phyloP scores from a whole-genome alignment of 1,140 invertebrate species.

The Sinonovacula constricta region DNA sequence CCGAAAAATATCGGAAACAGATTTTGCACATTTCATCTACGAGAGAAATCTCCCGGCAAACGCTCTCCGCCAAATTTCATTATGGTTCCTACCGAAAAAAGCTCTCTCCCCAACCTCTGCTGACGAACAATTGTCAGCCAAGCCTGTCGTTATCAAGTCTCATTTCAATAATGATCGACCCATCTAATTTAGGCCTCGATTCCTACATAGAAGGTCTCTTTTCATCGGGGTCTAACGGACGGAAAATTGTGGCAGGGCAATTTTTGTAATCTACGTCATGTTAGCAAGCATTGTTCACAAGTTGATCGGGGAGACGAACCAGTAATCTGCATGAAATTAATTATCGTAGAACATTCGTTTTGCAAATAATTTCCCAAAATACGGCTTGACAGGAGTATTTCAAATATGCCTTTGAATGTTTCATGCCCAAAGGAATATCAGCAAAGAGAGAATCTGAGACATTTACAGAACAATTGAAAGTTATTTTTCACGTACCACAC shows the following conservation, averaged over 20 bases:
- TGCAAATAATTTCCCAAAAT: too few species aligned
- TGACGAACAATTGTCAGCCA: constrained; percentile 13
- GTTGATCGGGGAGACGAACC: not conserved
- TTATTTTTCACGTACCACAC: too few species aligned
- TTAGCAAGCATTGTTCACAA: too few species aligned
- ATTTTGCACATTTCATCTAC: constrained; percentile 46
- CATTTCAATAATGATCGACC: constrained; percentile 44
- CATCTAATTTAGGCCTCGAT: constrained; percentile 36
- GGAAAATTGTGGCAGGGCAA: constrained; percentile 40
- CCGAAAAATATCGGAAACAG: too few species aligned
- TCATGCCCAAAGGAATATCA: too few species aligned
- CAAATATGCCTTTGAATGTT: too few species aligned
- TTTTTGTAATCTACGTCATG: constrained; percentile 2
- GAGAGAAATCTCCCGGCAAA: constrained; percentile 31
- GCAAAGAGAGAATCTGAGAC: too few species aligned
- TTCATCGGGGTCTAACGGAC: constrained; percentile 19
- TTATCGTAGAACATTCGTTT: too few species aligned
- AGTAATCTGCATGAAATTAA: not conserved
- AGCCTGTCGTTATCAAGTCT: constrained; percentile 16
- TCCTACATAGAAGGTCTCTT: not conserved
- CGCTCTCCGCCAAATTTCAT: constrained; percentile 39
- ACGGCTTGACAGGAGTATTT: too few species aligned
- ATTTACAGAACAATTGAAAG: too few species aligned
- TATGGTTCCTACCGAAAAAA: constrained; percentile 32
- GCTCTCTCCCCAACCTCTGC: constrained; percentile 3